Evolutionary conservation across 2,797 vertebrate genomes (phyloP).

Genomic region (Pseudochirops cupreus): DNA sequence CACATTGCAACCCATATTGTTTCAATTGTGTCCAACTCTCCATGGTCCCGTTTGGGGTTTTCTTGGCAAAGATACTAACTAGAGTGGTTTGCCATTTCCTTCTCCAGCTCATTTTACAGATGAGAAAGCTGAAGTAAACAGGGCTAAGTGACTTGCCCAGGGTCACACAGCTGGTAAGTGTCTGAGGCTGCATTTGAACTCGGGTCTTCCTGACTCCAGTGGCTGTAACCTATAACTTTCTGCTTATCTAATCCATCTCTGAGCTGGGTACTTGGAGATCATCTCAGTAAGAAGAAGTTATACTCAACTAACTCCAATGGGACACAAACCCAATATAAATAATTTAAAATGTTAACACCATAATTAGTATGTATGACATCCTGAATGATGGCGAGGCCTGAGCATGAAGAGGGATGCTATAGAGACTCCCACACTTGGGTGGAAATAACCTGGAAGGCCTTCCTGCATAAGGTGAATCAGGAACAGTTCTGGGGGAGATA

Average conservation of each 20-base stretch:
- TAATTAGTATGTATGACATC: not conserved
- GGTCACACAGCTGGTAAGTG: not conserved
- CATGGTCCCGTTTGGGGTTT: not conserved
- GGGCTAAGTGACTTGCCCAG: not conserved
- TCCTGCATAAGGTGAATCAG: not conserved
- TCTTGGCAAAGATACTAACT: not conserved
- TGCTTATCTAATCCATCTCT: not conserved
- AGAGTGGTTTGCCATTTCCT: not conserved
- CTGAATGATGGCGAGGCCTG: not conserved
- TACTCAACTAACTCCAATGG: not conserved
- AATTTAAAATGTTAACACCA: not conserved
- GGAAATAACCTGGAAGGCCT: not conserved
- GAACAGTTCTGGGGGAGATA: not conserved
- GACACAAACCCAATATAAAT: not conserved
- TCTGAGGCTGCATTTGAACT: not conserved
- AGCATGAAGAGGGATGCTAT: not conserved
- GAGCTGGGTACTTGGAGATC: not conserved
- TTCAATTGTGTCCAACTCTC: not conserved
- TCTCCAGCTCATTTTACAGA: not conserved
- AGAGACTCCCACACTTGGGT: not conserved
- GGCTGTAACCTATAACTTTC: not conserved
- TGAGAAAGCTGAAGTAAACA: not conserved
- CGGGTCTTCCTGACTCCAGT: not conserved
- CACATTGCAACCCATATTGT: not conserved
- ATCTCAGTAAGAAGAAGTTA: not conserved